Conservation (phyloP, 2,888 invertebrate species). For the Epinotia ramella region DNA sequence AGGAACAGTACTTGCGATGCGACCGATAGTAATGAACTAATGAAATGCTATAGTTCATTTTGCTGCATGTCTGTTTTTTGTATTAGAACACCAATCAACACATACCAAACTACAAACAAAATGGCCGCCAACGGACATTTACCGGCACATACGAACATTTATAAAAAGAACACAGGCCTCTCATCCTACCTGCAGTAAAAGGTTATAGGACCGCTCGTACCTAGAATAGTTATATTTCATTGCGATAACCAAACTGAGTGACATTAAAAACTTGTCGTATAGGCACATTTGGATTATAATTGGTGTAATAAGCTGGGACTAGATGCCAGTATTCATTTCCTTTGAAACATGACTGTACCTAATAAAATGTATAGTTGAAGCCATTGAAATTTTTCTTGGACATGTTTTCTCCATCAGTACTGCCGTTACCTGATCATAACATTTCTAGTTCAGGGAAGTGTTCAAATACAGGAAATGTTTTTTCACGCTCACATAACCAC, state of each 20-base stretch:
- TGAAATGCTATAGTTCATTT: background rate
- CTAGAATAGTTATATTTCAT: constrained; percentile 10
- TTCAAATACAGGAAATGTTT: constrained; percentile 32
- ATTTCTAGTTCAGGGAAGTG: constrained; percentile 10
- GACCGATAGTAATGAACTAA: background rate
- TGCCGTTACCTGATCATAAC: constrained; percentile 3
- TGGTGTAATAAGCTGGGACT: constrained; percentile 1
- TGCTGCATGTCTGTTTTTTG: constrained; percentile 28
- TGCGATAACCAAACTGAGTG: constrained; percentile 14
- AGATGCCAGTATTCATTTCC: background rate
- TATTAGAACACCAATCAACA: constrained; percentile 36
- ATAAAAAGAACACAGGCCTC: constrained; percentile 54
- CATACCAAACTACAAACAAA: constrained; percentile 51
- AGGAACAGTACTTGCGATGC: background rate
- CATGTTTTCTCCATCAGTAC: background rate
- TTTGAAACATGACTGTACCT: constrained; percentile 4
- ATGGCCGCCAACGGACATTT: constrained; percentile 62
- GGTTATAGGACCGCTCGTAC: constrained; percentile 5
- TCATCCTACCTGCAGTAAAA: constrained; percentile 2
- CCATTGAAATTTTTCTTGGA: background rate
- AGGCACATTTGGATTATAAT: background rate
- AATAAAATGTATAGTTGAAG: background rate
- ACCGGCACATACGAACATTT: constrained; percentile 55
- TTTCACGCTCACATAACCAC: constrained; percentile 30
- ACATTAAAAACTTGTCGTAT: constrained; percentile 14